Base-by-base conservation (phyloP, 2,797 vertebrate species). In the Botia almorhae region DNA sequence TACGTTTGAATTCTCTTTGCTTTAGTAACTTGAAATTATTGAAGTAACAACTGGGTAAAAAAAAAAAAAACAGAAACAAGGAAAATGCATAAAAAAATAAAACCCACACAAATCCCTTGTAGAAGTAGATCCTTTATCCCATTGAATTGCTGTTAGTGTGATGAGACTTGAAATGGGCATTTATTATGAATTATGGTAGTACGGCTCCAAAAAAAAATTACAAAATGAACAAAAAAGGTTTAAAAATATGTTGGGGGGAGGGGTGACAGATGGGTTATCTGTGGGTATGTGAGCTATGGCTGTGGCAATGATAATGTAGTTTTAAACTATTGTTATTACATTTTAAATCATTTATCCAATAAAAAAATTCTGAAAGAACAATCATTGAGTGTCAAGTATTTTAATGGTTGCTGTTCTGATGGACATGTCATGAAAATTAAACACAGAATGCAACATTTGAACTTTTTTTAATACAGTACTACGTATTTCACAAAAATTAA, bases 341-440 rank as follows among this genome's bases (percentile, higher is more conserved):
- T 98, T 99, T 98, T 96, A 98, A 93, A 97, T 96, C 96, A 97
- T 98, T 98, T 98, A 99, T 97, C 96, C 97, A 98, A 98, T 98
- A 99, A 98, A 98, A 94, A 93, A 95, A 89, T 82, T 91, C 60
- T 90, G 90, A 94, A 96, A 96, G 95, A 92, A 86, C 84, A 86
- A 87, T 70, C 87, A 75, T 87, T 87, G 88, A 84, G 76, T 85
- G 48, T 21, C 48, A 4, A n/a, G 7, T 48, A 10, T 48, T 75
- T n/a, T 10, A 53, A 70, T 64, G 1, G 33, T n/a, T 29, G 12
- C 0, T 8, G 55, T 43, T 36, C 29, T 64, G 61, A 64, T 63
- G 13, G 50, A 51, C 12, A 50, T 53, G 14, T 29, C 2, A 16
- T 33, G 10, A 11, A 65, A 16, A n/a, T n/a, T 46, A 46, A 19